Conservation (phyloP, 2,797 vertebrate genomes). For the Parambassis ranga region DNA sequence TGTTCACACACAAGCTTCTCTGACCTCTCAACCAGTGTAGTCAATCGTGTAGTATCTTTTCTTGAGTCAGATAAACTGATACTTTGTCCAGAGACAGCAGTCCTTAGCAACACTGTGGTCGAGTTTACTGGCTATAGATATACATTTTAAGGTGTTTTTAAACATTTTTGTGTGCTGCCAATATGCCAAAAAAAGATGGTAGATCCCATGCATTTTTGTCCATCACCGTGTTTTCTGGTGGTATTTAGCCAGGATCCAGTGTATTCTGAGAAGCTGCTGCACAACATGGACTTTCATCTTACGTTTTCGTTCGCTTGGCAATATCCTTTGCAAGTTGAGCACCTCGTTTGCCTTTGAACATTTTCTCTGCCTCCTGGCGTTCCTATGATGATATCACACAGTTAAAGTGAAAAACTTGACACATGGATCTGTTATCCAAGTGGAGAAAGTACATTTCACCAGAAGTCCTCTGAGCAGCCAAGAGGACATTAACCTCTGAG, state of each 20-base stretch:
- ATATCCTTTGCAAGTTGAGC: constrained; percentile 99
- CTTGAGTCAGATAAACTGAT: constrained; percentile 89
- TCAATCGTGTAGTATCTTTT: constrained; percentile 94
- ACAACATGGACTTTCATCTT: constrained; percentile 84
- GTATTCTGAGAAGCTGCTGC: constrained; percentile 88
- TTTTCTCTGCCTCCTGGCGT: constrained; percentile 99
- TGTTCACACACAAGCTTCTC: constrained; percentile 70
- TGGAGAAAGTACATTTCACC: background rate
- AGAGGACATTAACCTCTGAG: background rate
- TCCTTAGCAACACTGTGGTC: constrained; percentile 86
- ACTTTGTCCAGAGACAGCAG: constrained; percentile 82
- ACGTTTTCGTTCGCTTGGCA: constrained; percentile 98
- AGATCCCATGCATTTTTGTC: background rate
- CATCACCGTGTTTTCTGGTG: background rate
- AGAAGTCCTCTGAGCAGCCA: background rate
- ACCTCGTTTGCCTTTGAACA: constrained; percentile 99
- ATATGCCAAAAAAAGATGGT: too few species aligned
- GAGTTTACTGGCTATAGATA: background rate
- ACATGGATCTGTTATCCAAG: background rate
- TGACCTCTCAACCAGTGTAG: constrained; percentile 86
- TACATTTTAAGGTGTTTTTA: background rate
- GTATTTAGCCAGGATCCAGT: constrained; percentile 64
- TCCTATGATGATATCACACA: constrained; percentile 92
- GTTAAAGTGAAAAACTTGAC: constrained; percentile 79
- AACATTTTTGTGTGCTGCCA: too few species aligned